These are phyloP conservation scores for Glaucomys volans DNA, from an alignment of 2,113 vertebrate genomes.

Conservation along the genomic window DNA sequence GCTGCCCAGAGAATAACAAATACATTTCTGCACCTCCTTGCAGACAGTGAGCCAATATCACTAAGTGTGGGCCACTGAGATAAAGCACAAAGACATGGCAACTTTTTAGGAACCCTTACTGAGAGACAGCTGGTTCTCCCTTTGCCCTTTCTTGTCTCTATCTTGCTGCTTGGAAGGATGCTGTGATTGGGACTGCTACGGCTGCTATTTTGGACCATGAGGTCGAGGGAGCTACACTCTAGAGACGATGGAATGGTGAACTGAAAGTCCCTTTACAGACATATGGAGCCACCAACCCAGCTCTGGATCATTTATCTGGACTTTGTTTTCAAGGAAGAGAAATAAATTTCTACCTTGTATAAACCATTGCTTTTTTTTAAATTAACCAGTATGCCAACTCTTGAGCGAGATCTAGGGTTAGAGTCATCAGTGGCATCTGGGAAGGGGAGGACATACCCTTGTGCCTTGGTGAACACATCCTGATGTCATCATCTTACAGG, in stretches of 20 bases:
- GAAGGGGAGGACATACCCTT: too few species aligned
- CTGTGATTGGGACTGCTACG: too few species aligned
- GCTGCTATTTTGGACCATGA: not conserved
- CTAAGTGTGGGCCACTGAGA: not conserved
- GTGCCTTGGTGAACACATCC: not conserved
- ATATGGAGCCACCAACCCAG: not conserved
- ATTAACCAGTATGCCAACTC: not conserved
- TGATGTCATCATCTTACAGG: not conserved
- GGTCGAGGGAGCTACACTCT: too few species aligned
- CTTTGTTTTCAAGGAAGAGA: not conserved
- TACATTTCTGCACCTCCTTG: not conserved
- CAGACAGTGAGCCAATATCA: not conserved
- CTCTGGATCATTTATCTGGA: not conserved
- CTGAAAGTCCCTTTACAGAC: not conserved
- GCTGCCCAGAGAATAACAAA: not conserved
- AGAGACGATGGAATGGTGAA: not conserved
- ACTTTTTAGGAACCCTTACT: not conserved
- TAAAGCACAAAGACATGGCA: not conserved
- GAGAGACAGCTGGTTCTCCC: not conserved
- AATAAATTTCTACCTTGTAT: not conserved
- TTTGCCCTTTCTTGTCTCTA: not conserved
- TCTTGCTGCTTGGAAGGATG: not conserved
- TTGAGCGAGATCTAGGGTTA: not conserved
- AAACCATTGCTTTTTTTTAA: not conserved
- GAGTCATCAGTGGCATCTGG: not conserved